Percentiles rank a stretch among this genome's conserved stretches.
Evolutionary conservation across 2,113 vertebrate genomes (phyloP).

Genomic region (Grammomys surdaster): DNA sequence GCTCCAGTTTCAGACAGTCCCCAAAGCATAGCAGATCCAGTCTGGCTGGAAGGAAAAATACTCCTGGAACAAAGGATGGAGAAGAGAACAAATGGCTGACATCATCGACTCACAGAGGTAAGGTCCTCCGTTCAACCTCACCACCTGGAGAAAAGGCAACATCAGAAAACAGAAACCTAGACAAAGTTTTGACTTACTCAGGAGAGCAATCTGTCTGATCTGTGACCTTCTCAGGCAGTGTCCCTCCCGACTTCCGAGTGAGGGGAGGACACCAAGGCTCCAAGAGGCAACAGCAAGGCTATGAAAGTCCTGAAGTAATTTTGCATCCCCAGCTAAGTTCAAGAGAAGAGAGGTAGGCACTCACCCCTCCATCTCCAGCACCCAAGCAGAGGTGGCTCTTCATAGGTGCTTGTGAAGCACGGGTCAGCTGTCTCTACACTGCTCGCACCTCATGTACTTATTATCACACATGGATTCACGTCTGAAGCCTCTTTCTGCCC

Average conservation of each 20-base stretch:
- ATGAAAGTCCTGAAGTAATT: not conserved
- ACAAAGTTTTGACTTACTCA: slow-evolving; percentile 32
- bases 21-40: not conserved
- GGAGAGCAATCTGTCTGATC: not conserved
- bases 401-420: not conserved
- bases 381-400: not conserved
- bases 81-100: not conserved
- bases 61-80: slow-evolving; percentile 25
- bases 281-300: not conserved
- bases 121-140: not conserved
- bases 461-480: not conserved
- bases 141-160: not conserved
- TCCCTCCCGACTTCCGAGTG: not conserved
- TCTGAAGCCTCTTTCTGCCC: not conserved
- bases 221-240: not conserved
- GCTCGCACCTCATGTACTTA: not conserved
- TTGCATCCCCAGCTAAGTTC: too few species aligned
- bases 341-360: not conserved
- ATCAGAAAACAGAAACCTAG: slow-evolving; percentile 8
- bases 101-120: not conserved
- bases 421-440: not conserved
- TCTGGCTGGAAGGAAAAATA: slow-evolving; percentile 20
- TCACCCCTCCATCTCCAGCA: too few species aligned
- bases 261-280: not conserved
- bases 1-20: slow-evolving; percentile 53